These are phyloP conservation scores for Galerucella pusilla DNA, from an alignment of 2,888 invertebrate genomes.

Conservation along the genomic window DNA sequence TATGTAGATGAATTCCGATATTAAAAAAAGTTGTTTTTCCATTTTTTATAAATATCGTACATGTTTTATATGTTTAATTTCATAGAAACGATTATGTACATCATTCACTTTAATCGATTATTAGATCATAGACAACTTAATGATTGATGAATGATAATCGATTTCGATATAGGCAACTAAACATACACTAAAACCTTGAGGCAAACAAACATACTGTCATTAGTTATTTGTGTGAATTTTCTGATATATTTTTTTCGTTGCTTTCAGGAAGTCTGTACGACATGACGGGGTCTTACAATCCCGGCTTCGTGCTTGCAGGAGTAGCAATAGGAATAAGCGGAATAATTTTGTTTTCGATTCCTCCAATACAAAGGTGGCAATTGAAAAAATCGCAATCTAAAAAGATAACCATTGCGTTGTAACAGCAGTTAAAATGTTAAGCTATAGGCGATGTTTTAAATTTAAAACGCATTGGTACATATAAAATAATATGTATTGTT, in stretches of 20 bases:
- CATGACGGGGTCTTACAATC: constrained; percentile 79
- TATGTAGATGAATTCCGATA: no score
- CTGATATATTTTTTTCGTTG: constrained; percentile 32
- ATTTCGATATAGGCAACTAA: no score
- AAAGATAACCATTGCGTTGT: constrained; percentile 19
- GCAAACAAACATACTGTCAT: no score
- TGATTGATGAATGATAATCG: no score
- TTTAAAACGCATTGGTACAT: neutral
- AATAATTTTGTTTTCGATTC: constrained; percentile 86
- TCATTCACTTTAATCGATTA: neutral
- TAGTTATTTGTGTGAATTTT: no score
- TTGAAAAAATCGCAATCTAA: constrained; percentile 49
- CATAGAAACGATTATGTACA: neutral
- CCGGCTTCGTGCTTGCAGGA: constrained; percentile 91
- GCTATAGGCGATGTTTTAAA: neutral
- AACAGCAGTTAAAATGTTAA: constrained; percentile 29
- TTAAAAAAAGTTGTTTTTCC: no score
- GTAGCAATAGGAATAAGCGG: constrained; percentile 87
- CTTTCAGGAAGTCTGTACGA: constrained; percentile 87
- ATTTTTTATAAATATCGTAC: neutral
- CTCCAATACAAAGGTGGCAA: constrained; percentile 72
- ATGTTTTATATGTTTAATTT: neutral
- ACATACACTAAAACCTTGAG: no score
- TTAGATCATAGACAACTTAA: neutral
- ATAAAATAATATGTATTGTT: neutral